Evolutionary conservation across 1,140 invertebrate genomes (phyloP).

Genomic region (Mizuhopecten yessoensis): DNA sequence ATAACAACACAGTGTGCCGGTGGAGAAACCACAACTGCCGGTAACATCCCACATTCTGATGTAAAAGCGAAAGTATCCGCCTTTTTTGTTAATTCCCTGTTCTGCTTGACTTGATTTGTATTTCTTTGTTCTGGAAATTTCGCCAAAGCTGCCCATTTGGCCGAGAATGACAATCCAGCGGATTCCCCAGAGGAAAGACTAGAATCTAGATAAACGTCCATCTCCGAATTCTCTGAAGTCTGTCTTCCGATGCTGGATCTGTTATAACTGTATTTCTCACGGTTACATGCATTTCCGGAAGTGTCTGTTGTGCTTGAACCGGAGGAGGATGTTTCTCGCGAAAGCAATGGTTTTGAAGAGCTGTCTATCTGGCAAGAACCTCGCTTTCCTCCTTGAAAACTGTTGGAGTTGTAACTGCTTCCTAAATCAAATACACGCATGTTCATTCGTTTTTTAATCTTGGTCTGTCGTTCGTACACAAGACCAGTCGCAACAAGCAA

Average conservation of each 20-base stretch:
- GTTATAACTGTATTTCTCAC: not conserved
- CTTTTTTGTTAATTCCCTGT: not conserved
- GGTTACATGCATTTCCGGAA: not conserved
- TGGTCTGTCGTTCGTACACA: not conserved
- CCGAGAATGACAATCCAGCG: not conserved
- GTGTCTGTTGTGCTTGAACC: conserved; percentile 21
- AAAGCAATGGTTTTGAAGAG: not conserved
- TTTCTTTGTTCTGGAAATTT: not conserved
- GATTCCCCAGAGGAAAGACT: not conserved
- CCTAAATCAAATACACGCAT: not conserved
- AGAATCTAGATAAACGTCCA: not conserved
- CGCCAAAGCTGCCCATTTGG: not conserved
- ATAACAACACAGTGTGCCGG: not conserved
- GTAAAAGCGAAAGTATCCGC: not conserved
- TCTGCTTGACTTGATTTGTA: not conserved
- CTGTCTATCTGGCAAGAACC: not conserved
- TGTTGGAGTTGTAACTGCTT: not conserved
- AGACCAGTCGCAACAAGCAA: not conserved
- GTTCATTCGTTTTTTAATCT: not conserved
- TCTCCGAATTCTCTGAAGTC: not conserved
- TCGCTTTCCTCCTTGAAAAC: not conserved
- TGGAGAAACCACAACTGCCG: not conserved
- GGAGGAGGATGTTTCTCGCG: not conserved
- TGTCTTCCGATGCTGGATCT: not conserved
- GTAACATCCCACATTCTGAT: not conserved